Percentiles rank a stretch among this genome's conserved stretches.
These are phyloP conservation scores for Drosophila formosana DNA, from an alignment of 2,888 invertebrate genomes.

Conservation along the genomic window DNA sequence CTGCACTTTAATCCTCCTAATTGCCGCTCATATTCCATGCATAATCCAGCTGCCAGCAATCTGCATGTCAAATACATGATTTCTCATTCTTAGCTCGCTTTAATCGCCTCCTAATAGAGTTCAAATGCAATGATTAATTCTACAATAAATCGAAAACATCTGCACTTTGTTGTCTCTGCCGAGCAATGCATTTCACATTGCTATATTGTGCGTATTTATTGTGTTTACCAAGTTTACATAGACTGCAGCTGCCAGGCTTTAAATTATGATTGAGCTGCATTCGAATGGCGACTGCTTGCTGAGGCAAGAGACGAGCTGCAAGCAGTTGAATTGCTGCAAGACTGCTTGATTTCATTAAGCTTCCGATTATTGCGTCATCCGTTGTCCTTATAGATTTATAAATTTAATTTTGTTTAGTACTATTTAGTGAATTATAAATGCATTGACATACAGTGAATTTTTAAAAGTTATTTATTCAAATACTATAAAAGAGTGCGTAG, in stretches of 20 bases:
- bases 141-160: not conserved
- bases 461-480: too few species aligned
- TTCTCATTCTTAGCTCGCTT: not conserved
- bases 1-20: constrained; percentile 24
- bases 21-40: constrained; percentile 10
- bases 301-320: not conserved
- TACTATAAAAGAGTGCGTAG: too few species aligned
- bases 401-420: too few species aligned
- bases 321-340: not conserved
- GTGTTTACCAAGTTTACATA: not conserved
- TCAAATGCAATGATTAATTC: not conserved
- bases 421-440: too few species aligned
- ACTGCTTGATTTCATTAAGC: too few species aligned
- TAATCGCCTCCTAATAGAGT: constrained; percentile 5
- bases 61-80: not conserved
- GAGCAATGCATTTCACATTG: not conserved
- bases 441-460: too few species aligned
- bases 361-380: too few species aligned
- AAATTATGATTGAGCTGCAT: not conserved
- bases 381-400: too few species aligned
- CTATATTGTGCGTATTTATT: not conserved
- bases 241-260: not conserved
- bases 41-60: constrained; percentile 6
- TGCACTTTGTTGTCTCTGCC: not conserved
- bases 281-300: not conserved